Base-by-base conservation (phyloP, 2,113 vertebrate species). In the Passer domesticus region DNA sequence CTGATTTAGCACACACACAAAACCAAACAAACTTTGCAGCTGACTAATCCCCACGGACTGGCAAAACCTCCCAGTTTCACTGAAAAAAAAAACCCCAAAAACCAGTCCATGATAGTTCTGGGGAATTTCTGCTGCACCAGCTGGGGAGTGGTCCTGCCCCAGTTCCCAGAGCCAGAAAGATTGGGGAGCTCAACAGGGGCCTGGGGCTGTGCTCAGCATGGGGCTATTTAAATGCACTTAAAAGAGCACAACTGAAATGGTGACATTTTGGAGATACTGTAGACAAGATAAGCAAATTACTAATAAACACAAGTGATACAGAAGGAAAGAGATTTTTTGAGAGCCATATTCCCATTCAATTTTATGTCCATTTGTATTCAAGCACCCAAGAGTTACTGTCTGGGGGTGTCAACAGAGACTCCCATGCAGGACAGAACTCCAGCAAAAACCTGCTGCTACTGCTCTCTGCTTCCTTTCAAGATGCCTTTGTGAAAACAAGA, bases 31-130 rank as follows among this genome's bases (percentile, higher is more conserved):
- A 85, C 85, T 31, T 46, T 50, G 9, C n/a, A 46, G 59, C 30
- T 41, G 63, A 52, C 49, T n/a, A 43, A 49, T 41, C 70, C 53
- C 79, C 84, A 22, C 30, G 35, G 77, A 43, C 20, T 15, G 11
- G 2, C 58, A 76, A 28, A 84, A 55, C 43, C 15, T 58, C 7
- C 8, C 31, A 24, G 0, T n/a, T 73, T 33, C 64, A 18, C 67
- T 43, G 21, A 64, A 62, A 68, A 63, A 25, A 44, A 24, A 33
- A 66, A 59, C n/a, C n/a, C n/a, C 35, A 62, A 28, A 39, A 23
- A 25, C 0, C 5, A n/a, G 37, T 5, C 52, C n/a, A 1, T 3
- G 20, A 46, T 1, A 28, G 9, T 28, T 64, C 11, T 7, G 33
- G 21, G 47, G 59, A 53, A 58, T 64, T 85, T 58, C 47, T 43